These are phyloP conservation scores for Microtus richardsoni DNA, from an alignment of 2,113 vertebrate genomes.

Conservation along the genomic window DNA sequence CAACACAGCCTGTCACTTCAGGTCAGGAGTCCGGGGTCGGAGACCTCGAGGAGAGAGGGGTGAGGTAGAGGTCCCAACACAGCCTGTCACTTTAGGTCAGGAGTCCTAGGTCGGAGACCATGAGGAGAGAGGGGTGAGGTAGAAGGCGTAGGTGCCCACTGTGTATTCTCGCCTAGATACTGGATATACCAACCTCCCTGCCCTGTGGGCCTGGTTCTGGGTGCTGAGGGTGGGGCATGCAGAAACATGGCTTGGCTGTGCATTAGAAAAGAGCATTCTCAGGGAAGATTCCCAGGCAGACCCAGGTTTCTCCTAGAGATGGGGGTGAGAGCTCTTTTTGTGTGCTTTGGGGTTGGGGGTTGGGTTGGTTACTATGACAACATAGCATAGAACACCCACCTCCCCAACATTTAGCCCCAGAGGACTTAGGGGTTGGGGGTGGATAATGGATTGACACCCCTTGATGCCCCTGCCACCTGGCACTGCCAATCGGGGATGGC, in stretches of 20 bases:
- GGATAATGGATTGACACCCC: constrained; percentile 77
- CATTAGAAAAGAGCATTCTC: constrained; percentile 61
- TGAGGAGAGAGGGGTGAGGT: background rate
- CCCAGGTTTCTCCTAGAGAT: constrained; percentile 74
- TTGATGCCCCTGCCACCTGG: constrained; percentile 82
- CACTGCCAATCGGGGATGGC: constrained; percentile 83
- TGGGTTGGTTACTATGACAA: constrained; percentile 70
- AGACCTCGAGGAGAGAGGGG: background rate
- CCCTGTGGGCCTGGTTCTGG: background rate
- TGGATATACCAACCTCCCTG: background rate
- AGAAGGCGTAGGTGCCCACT: background rate
- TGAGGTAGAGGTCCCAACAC: background rate
- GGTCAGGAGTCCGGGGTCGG: background rate
- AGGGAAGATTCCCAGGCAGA: constrained; percentile 75
- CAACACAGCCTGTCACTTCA: background rate
- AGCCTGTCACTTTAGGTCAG: background rate
- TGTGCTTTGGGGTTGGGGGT: constrained; percentile 71
- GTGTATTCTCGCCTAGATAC: background rate
- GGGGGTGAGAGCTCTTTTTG: constrained; percentile 72
- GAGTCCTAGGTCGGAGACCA: background rate
- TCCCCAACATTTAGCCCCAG: constrained; percentile 78
- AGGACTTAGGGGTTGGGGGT: constrained; percentile 75
- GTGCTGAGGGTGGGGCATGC: constrained; percentile 66
- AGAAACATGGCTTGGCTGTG: background rate
- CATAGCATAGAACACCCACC: constrained; percentile 74